Conservation (phyloP, 2,113 vertebrate species). For the Dicrurus megarhynchus region DNA sequence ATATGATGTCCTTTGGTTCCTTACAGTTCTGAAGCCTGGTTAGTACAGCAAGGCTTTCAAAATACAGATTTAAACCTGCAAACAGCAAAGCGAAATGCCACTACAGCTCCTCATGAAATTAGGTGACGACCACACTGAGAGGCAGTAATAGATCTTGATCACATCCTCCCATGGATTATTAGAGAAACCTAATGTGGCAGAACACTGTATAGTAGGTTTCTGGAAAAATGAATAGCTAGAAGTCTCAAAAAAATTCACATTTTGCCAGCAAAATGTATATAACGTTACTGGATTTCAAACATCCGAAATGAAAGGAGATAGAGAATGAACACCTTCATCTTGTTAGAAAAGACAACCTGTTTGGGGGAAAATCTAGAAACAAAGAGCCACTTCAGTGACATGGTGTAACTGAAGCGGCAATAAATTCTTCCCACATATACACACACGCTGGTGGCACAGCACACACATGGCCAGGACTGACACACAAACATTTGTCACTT, state of each 20-base stretch:
- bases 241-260: background rate
- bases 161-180: slow-evolving; percentile 55
- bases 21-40: background rate
- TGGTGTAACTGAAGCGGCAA: background rate
- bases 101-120: slow-evolving; percentile 1
- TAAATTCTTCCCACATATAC: background rate
- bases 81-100: background rate
- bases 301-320: background rate
- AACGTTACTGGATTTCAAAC: background rate
- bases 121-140: background rate
- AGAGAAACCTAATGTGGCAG: slow-evolving; percentile 63
- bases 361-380: background rate
- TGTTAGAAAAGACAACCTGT: background rate
- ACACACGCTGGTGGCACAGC: background rate
- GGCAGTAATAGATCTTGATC: slow-evolving; percentile 63
- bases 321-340: background rate
- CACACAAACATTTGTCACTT: background rate
- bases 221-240: slow-evolving; percentile 3
- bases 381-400: background rate
- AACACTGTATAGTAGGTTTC: slow-evolving; percentile 36
- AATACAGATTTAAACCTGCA: slow-evolving; percentile 25
- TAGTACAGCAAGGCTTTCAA: background rate
- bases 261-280: background rate
- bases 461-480: background rate
- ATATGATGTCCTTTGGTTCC: background rate